Evolutionary conservation across 2,113 vertebrate genomes (phyloP), one percentile per base, ranked within the genome.

Genomic region (Procavia capensis): DNA sequence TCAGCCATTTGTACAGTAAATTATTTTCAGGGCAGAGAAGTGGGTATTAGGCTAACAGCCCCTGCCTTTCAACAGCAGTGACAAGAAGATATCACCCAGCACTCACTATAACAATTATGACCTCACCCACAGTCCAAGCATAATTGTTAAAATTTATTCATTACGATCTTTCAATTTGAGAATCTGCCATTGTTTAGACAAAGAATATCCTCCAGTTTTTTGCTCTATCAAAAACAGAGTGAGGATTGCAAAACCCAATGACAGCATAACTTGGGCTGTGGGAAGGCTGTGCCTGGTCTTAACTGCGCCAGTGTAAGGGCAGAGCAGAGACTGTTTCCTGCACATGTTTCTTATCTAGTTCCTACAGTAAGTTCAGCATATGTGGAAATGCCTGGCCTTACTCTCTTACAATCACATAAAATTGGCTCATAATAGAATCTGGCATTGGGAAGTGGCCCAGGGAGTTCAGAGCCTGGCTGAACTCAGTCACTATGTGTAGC

Each of bases 231-330:
- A 20, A 74, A 79, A 54, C 20, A 19, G 2, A 66, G 36, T 2
- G 41, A n/a, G 85, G 64, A 20, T 7, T 7, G 16, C 5, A 14
- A 34, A 57, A 57, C 25, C 34, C 43, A 70, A 43, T 4, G 5
- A 24, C 0, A 17, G 14, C 1, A 1, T 4, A 64, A 39, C 9
- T 5, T 19, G n/a, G 50, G 29, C 76, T 14, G 0, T 1, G 4
- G 80, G 72, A 11, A 29, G 0, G 6, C 0, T 1, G 78, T 4
- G 20, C 9, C 0, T 11, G 45, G 34, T 3, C 68, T 13, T 3
- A 1, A 3, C 0, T 1, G 7, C 0, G 2, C 9, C 0, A 0
- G 2, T 0, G 34, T 25, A 22, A 4, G 0, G 41, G 90, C 59
- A 57, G 22, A 22, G 50, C 13, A 2, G 8, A 0, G n/a, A 45